Evolutionary conservation across 2,113 vertebrate genomes (phyloP).

Genomic region (Aegotheles bennettii): DNA sequence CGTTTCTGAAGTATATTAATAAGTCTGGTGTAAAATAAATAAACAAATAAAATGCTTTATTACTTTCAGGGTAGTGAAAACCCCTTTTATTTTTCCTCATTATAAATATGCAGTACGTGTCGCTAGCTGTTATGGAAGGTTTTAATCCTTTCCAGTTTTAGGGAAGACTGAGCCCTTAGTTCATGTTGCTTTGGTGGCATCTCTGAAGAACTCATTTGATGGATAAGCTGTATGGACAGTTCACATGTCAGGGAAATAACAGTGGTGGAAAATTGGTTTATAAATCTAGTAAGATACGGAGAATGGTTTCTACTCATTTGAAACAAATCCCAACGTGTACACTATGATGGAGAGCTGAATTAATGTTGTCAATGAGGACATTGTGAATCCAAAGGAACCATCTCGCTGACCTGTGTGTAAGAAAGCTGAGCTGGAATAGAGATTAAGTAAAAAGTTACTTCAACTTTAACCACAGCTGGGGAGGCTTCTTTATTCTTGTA

Average conservation of each 20-base stretch:
- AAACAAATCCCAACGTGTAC: neutral
- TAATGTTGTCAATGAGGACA: neutral
- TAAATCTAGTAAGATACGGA: neutral
- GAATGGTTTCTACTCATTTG: constrained; percentile 26
- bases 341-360: neutral
- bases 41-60: neutral
- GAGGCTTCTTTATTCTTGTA: neutral
- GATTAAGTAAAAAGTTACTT: neutral
- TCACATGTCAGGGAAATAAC: neutral
- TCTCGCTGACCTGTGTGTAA: neutral
- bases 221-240: neutral
- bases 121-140: neutral
- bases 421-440: neutral
- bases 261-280: neutral
- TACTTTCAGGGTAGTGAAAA: neutral
- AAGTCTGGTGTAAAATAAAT: neutral
- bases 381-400: neutral
- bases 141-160: neutral
- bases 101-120: neutral
- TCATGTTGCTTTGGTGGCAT: neutral
- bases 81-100: neutral
- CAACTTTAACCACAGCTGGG: neutral
- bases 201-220: neutral
- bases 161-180: neutral
- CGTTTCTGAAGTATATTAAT: neutral